phyloP scores from a whole-genome alignment of 2,113 vertebrate genomes.

The Mormyrus iriodes region DNA sequence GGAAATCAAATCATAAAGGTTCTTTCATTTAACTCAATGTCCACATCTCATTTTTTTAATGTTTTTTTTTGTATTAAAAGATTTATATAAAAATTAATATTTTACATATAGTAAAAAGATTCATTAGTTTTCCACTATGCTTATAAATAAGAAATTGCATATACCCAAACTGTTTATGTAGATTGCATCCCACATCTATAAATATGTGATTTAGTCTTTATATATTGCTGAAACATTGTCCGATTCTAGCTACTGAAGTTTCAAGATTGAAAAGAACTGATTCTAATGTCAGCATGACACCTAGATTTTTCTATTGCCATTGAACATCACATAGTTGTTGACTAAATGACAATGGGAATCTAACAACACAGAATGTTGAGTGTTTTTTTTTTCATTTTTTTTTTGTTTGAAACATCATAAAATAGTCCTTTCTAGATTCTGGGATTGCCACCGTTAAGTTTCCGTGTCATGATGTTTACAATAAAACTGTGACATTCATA shows the following conservation, averaged over 20 bases:
- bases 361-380: slow-evolving; percentile 42
- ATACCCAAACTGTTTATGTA: slow-evolving; percentile 63
- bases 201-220: slow-evolving; percentile 51
- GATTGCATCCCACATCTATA: slow-evolving; percentile 61
- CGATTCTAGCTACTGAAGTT: slow-evolving; percentile 51
- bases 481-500: slow-evolving; percentile 79
- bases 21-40: slow-evolving; percentile 58
- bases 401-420: slow-evolving; percentile 23
- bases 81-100: slow-evolving; percentile 76
- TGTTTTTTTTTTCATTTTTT: slow-evolving; percentile 33
- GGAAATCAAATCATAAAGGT: slow-evolving; percentile 58
- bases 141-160: slow-evolving; percentile 76
- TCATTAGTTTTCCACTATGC: slow-evolving; percentile 55
- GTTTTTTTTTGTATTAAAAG: slow-evolving; percentile 68
- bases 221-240: slow-evolving; percentile 64
- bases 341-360: slow-evolving; percentile 52
- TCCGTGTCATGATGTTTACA: slow-evolving; percentile 94
- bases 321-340: slow-evolving; percentile 44
- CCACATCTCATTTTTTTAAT: slow-evolving; percentile 59
- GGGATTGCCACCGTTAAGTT: slow-evolving; percentile 87
- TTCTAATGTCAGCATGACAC: slow-evolving; percentile 46
- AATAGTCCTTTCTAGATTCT: slow-evolving; percentile 49
- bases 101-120: slow-evolving; percentile 75
- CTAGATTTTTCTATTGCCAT: slow-evolving; percentile 44
- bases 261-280: slow-evolving; percentile 52